These are phyloP conservation scores for Tachina grossa DNA, from an alignment of 2,888 invertebrate genomes.

Conservation along the genomic window DNA sequence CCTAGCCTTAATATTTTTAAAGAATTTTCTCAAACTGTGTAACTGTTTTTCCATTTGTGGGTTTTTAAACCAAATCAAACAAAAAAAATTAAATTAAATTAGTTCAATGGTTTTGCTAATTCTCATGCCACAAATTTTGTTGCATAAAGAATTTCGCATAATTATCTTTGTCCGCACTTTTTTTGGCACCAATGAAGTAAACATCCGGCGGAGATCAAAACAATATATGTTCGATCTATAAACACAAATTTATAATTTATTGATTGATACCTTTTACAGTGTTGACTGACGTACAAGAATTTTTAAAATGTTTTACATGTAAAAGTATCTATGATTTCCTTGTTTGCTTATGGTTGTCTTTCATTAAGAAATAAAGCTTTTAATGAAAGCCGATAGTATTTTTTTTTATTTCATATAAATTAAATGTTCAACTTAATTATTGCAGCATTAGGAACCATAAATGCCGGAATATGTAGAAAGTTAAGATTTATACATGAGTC, in stretches of 20 bases:
- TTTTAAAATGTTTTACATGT: not conserved
- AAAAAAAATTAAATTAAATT: not conserved
- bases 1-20: too few relatives aligned
- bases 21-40: not conserved
- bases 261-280: constrained; percentile 35
- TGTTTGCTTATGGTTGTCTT: not conserved
- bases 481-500: too few relatives aligned
- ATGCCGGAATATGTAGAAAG: too few relatives aligned
- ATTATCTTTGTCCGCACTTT: not conserved
- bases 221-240: constrained; percentile 1
- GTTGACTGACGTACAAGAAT: constrained; percentile 11
- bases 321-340: not conserved
- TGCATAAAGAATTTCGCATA: constrained; percentile 5
- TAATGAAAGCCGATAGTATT: not conserved
- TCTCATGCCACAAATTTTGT: not conserved
- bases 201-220: constrained; percentile 62
- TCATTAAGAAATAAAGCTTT: not conserved
- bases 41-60: not conserved
- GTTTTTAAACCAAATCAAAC: not conserved
- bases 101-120: not conserved
- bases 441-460: too few relatives aligned
- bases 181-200: not conserved
- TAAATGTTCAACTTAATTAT: too few relatives aligned
- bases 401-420: not conserved
- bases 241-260: constrained; percentile 40